Conservation (phyloP, 2,113 vertebrate species). For the Semnornis frantzii region DNA sequence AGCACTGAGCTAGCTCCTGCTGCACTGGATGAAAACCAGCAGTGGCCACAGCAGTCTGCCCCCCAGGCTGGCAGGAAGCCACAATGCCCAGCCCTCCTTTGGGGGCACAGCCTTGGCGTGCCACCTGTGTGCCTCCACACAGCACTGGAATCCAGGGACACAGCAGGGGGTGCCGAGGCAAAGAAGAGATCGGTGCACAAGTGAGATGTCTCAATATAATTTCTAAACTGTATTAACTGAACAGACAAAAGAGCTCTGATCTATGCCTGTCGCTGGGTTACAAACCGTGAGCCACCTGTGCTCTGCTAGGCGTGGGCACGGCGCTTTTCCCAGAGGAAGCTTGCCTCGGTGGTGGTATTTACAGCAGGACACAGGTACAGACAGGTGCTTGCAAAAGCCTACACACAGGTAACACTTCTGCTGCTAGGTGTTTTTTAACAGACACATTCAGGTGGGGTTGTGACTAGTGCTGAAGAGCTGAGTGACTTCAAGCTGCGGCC, state of each 20-base stretch:
- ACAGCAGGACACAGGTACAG: conserved; percentile 66
- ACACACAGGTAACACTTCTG: conserved; percentile 58
- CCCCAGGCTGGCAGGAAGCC: neutral
- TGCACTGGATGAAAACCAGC: fast-evolving
- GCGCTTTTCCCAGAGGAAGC: conserved; percentile 70
- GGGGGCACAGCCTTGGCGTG: neutral
- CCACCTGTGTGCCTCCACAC: fast-evolving
- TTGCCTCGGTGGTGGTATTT: conserved; percentile 50
- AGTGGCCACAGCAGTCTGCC: neutral
- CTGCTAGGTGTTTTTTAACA: conserved; percentile 11
- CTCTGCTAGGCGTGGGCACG: conserved; percentile 70
- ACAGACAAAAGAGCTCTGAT: conserved; percentile 85
- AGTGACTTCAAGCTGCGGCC: conserved; percentile 55
- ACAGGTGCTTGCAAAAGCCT: conserved; percentile 67
- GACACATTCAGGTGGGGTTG: conserved; percentile 62
- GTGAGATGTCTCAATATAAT: conserved; percentile 82
- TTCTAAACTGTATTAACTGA: conserved; percentile 84
- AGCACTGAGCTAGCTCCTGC: neutral
- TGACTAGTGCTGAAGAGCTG: conserved; percentile 26
- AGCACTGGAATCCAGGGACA: neutral
- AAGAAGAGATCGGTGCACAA: conserved; percentile 67
- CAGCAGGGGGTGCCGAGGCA: neutral
- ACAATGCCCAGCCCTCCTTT: fast-evolving
- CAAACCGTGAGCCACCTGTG: conserved; percentile 82
- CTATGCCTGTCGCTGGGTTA: conserved; percentile 80